Evolutionary conservation across 92 coral and sea anemone species (phyloP), one percentile per base, ranked within the genome.

Genomic region (Porites divaricata): DNA sequence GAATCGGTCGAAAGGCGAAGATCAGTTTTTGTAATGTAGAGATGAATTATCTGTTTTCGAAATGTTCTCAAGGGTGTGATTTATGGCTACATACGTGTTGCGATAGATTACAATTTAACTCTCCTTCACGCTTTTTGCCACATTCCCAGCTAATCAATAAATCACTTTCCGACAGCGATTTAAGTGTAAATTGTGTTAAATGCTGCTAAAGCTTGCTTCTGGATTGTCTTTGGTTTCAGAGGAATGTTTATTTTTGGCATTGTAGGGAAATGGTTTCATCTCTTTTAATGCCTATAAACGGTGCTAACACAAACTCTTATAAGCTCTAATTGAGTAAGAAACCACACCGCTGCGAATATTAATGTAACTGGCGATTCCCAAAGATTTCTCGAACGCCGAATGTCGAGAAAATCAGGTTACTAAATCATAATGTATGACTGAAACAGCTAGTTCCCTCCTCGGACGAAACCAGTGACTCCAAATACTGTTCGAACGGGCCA

Each of bases 261-360:
- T 67, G 57, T 28, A 17, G 9, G 24, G 70, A 20, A 81, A 72
- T 21, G 45, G 41, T 59, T 81, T 82, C 72, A 72, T 63, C 54
- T 49, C 64, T 28, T 20, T 45, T 82, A 72, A 82, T 52, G 70
- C 78, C 65, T 70, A 58, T 70, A 56, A 81, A 82, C 72, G 86
- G 73, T 63, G 86, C 48, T 82, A 48, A 82, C 72, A 52, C 79
- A 48, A 51, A 28, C 71, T 49, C 61, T 80, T 80, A 68, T 67
- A 80, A 69, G 72, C 71, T 72, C 79, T 72, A 82, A 82, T 82
- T 73, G 68, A 82, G 49, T 61, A 63, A 71, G 64, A 57, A 70
- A 50, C 61, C 70, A 59, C 86, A 72, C 49, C 72, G 8, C 49
- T 28, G 25, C 25, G 63, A 80, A 69, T 68, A 72, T 82, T 72